These are phyloP conservation scores for Hippocampus guttulatus DNA, from an alignment of 2,113 vertebrate genomes.

Conservation along the genomic window DNA sequence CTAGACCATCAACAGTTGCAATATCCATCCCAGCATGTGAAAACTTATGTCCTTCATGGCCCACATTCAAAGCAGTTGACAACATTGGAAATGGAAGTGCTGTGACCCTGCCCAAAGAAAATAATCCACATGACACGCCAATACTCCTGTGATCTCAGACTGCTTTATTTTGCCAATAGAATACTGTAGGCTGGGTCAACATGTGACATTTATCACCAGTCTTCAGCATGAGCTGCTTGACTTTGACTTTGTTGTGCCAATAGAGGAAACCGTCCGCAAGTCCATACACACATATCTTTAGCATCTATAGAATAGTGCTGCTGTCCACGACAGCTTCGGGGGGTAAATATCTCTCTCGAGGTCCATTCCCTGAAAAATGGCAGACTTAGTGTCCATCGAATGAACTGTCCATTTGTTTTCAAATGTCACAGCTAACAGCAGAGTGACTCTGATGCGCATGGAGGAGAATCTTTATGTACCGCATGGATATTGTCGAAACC, in stretches of 20 bases:
- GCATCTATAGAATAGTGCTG: slow-evolving; percentile 21
- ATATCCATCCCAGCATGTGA: slow-evolving; percentile 17
- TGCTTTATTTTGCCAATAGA: slow-evolving; percentile 1
- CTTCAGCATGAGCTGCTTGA: background rate
- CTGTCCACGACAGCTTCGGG: slow-evolving; percentile 7
- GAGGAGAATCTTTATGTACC: background rate
- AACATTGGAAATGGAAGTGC: background rate
- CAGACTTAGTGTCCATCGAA: slow-evolving; percentile 17
- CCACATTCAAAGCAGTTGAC: background rate
- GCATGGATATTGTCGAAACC: background rate
- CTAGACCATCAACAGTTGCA: background rate
- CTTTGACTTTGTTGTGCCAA: slow-evolving; percentile 33
- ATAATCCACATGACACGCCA: slow-evolving; percentile 30
- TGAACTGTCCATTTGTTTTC: slow-evolving; percentile 9
- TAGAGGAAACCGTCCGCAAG: slow-evolving; percentile 27
- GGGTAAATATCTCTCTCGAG: slow-evolving; percentile 21
- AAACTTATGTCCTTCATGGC: no score
- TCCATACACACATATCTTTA: slow-evolving; percentile 30
- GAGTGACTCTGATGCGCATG: slow-evolving; percentile 7
- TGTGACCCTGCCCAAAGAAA: slow-evolving; percentile 24
- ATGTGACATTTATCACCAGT: slow-evolving; percentile 9
- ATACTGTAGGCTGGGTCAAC: slow-evolving; percentile 3
- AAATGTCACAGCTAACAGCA: slow-evolving; percentile 2
- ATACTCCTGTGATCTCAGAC: slow-evolving; percentile 13
- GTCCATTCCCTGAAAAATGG: slow-evolving; percentile 18